These are phyloP conservation scores for Cancer borealis DNA, from an alignment of 2,888 invertebrate genomes.

Conservation along the genomic window DNA sequence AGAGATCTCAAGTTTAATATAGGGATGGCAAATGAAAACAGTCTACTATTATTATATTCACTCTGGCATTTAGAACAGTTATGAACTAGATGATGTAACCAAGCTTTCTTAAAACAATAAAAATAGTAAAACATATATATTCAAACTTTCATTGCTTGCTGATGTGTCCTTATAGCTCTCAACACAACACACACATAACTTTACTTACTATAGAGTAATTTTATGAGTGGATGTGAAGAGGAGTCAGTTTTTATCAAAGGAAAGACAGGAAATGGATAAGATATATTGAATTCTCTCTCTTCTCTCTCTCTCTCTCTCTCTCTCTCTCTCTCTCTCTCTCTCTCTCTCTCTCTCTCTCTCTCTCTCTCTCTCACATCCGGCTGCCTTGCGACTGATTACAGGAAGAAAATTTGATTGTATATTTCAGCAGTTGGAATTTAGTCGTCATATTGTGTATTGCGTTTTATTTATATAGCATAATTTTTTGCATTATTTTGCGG, in stretches of 20 bases:
- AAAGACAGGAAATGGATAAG: background rate
- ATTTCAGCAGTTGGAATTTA: too few relatives aligned
- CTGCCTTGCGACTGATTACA: too few relatives aligned
- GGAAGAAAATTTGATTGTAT: too few relatives aligned
- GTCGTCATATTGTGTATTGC: too few relatives aligned
- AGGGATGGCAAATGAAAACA: conserved; percentile 74
- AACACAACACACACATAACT: background rate
- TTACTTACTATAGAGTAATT: too few relatives aligned
- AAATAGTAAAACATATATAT: conserved; percentile 66
- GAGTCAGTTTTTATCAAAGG: background rate
- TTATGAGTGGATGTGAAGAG: too few relatives aligned
- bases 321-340: conserved; percentile 15
- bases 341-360: too few relatives aligned
- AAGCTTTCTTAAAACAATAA: conserved; percentile 74
- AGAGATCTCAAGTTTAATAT: conserved; percentile 73
- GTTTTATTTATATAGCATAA: too few relatives aligned
- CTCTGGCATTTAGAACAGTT: conserved; percentile 75
- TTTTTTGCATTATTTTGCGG: too few relatives aligned
- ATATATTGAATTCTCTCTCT: too few relatives aligned
- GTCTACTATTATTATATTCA: conserved; percentile 75
- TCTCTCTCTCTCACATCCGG: too few relatives aligned
- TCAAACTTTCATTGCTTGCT: background rate
- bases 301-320: too few relatives aligned
- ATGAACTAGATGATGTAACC: conserved; percentile 70
- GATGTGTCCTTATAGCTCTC: background rate